These are phyloP conservation scores for Eurytoma californica DNA, from an alignment of 2,888 invertebrate genomes.

Conservation along the genomic window DNA sequence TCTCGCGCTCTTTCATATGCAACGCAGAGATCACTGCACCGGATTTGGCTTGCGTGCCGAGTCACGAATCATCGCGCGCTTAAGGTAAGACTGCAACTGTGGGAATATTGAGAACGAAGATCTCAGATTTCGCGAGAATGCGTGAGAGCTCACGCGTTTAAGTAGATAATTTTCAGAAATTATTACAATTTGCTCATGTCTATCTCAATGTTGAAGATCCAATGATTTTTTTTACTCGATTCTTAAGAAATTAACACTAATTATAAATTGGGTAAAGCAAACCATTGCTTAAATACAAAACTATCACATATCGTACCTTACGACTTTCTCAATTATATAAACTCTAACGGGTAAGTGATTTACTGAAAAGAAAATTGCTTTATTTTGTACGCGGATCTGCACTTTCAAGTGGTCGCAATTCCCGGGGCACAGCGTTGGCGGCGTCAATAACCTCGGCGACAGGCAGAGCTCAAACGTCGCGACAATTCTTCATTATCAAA, in stretches of 20 bases:
- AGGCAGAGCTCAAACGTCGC: conserved; percentile 19
- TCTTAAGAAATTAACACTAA: no score
- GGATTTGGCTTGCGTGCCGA: conserved; percentile 33
- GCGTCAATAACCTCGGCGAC: neutral
- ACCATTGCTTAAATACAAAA: no score
- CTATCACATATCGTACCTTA: no score
- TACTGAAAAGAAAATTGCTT: no score
- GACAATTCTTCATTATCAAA: conserved; percentile 31
- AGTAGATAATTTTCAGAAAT: conserved; percentile 9
- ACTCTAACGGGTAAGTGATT: no score
- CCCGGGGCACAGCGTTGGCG: no score
- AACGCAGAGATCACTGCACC: conserved; percentile 20
- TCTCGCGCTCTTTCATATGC: neutral
- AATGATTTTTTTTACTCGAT: no score
- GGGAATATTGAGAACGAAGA: conserved; percentile 42
- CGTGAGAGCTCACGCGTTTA: neutral
- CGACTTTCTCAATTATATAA: no score
- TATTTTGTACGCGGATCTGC: no score
- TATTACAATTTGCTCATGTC: neutral
- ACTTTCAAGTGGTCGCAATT: no score
- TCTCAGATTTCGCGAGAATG: conserved; percentile 36
- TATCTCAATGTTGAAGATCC: neutral
- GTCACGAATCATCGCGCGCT: conserved; percentile 31
- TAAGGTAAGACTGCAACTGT: conserved; percentile 24
- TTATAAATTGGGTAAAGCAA: no score